Evolutionary conservation across 2,888 invertebrate species (phyloP).

Genomic region (Lymantria monacha): DNA sequence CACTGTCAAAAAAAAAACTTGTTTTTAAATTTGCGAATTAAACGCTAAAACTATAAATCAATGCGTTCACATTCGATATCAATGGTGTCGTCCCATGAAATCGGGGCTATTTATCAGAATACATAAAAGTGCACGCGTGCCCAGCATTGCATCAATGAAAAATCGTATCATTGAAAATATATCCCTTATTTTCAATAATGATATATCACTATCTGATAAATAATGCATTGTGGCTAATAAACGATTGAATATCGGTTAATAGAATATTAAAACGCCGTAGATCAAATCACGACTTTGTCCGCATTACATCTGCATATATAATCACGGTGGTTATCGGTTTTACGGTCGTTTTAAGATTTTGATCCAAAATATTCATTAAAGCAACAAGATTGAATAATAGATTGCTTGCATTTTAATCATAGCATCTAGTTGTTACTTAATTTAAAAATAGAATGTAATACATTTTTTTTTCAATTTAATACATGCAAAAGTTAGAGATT

Average conservation of each 20-base stretch:
- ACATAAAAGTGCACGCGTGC: slow-evolving; percentile 68
- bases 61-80: slow-evolving; percentile 56
- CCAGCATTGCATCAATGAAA: slow-evolving; percentile 63
- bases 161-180: slow-evolving; percentile 63
- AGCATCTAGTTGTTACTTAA: no score
- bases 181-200: slow-evolving; percentile 62
- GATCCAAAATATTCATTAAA: background rate
- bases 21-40: slow-evolving; percentile 61
- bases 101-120: slow-evolving; percentile 66
- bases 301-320: slow-evolving; percentile 63
- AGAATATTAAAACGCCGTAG: slow-evolving; percentile 67
- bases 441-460: no score
- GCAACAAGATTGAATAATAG: no score
- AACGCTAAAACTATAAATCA: slow-evolving; percentile 70
- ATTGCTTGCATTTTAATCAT: no score
- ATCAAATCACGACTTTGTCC: slow-evolving; percentile 51
- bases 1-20: slow-evolving; percentile 29
- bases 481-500: no score
- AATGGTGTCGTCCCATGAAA: slow-evolving; percentile 65
- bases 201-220: slow-evolving; percentile 57
- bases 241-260: slow-evolving; percentile 55
- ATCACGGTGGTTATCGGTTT: slow-evolving; percentile 53
- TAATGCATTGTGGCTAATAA: slow-evolving; percentile 36
- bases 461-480: no score
- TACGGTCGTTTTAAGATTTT: slow-evolving; percentile 37